A percentile compares a stretch with the other conserved stretches of the same genome.
These are phyloP conservation scores for Idris sp. DNA, from an alignment of 1,140 invertebrate species.

Conservation along the genomic window DNA sequence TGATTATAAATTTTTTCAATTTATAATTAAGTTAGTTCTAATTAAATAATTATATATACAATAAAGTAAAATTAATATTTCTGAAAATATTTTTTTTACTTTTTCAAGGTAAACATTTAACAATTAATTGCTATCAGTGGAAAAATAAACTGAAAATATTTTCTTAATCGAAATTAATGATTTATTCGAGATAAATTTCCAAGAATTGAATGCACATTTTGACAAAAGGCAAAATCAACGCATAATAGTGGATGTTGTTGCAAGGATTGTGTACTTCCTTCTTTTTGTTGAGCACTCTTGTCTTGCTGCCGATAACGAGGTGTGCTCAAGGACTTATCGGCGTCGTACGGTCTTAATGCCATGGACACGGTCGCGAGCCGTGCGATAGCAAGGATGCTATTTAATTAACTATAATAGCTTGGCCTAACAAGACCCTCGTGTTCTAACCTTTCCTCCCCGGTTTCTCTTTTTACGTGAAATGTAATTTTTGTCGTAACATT, in stretches of 20 bases:
- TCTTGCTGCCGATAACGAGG: conserved; percentile 70
- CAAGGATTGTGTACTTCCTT: conserved; percentile 55
- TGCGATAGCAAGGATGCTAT: conserved; percentile 70
- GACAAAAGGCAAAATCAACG: conserved; percentile 42
- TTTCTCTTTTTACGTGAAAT: conserved; percentile 42
- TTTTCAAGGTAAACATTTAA: too few species aligned
- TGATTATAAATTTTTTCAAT: too few species aligned
- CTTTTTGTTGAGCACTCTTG: conserved; percentile 62
- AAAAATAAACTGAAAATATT: too few species aligned
- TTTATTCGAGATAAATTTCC: too few species aligned
- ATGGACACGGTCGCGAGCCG: conserved; percentile 65
- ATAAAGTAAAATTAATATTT: too few species aligned
- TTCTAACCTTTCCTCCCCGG: conserved; percentile 50
- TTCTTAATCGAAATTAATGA: too few species aligned
- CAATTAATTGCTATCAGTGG: too few species aligned
- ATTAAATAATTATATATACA: too few species aligned
- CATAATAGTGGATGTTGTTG: conserved; percentile 44
- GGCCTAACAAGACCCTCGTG: conserved; percentile 55
- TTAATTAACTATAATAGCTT: conserved; percentile 75
- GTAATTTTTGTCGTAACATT: conserved; percentile 36
- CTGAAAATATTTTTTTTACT: too few species aligned
- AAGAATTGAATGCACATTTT: conserved; percentile 18
- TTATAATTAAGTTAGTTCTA: too few species aligned
- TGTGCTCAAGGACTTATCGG: conserved; percentile 68
- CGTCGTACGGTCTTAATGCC: conserved; percentile 69